Conservation (phyloP, 2,113 vertebrate species). For the Rhabdornis inornatus region DNA sequence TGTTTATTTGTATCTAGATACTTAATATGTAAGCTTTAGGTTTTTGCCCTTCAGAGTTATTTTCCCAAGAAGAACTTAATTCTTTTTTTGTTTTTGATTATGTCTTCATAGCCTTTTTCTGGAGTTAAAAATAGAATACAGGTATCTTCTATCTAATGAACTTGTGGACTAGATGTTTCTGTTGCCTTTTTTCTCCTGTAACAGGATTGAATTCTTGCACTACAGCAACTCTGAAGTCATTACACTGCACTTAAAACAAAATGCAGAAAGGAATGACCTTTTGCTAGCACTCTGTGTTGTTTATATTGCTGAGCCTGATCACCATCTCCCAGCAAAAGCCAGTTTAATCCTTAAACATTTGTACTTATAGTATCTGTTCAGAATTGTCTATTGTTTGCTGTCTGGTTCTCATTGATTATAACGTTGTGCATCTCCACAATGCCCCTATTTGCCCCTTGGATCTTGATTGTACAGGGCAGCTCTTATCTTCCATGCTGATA, state of each 20-base stretch:
- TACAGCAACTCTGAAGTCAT: background rate
- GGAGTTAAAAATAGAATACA: background rate
- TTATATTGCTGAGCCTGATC: background rate
- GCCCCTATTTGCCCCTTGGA: background rate
- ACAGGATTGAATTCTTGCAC: background rate
- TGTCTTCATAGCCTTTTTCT: background rate
- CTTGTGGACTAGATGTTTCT: background rate
- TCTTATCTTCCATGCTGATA: conserved; percentile 30
- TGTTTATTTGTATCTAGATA: background rate
- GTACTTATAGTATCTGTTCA: background rate
- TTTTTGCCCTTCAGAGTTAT: background rate
- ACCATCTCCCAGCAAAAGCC: background rate
- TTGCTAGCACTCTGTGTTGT: background rate
- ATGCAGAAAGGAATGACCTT: background rate
- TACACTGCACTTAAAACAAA: background rate
- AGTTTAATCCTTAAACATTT: background rate
- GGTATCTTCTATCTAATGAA: background rate
- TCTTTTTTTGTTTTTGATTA: background rate
- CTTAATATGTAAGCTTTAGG: background rate
- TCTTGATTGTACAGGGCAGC: background rate
- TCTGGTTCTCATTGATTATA: background rate
- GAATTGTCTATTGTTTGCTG: conserved; percentile 3
- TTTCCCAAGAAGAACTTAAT: background rate
- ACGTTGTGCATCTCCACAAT: background rate
- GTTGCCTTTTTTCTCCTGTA: background rate